Base-by-base conservation (phyloP, 2,888 invertebrate species). In the Cerceris ruficornis region DNA sequence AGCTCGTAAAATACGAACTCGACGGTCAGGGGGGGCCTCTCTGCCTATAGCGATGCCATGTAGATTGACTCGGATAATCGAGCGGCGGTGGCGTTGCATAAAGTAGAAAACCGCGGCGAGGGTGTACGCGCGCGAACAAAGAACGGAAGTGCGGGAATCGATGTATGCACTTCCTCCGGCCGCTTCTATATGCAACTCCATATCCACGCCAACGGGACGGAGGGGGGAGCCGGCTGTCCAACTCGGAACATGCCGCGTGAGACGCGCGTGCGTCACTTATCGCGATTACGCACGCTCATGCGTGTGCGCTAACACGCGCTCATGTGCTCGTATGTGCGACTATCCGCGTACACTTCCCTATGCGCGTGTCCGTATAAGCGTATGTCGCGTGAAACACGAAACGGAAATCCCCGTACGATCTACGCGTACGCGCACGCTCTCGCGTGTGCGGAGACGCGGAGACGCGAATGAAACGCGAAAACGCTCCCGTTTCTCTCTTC, bases 61-160 rank as follows among this genome's bases (percentile, higher is more conserved):
- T 54, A 78, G 67, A 80, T 80, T 57, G 69, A 64, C 69, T 77
- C 62, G 69, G 79, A 80, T 83, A 83, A 83, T 71, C 60, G 49
- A 59, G 71, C 66, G 62, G 67, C 71, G 65, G 59, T 65, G 66
- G 60, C 78, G 50, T 59, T 61, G 68, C 68, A 59, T 62, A 76
- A 71, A 75, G 74, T 61, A 69, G 72, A 70, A 84, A 84, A 70
- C 61, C 67, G 77, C 72, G 69, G 72, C 60, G 71, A 69, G 69
- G 28, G 57, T 57, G 69, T 55, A 50, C 61, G 52, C 50, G 41
- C 73, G 49, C 62, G 84, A 84, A 84, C 84, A 84, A 84, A 80
- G 84, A 83, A 75, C 83, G 84, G 83, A 85, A 81, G 79, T 81
- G 60, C 67, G 73, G 59, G 76, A 83, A 83, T 83, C 83, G 83